Base-by-base conservation (phyloP, 2,113 vertebrate genomes). In the Noturus placidus region DNA sequence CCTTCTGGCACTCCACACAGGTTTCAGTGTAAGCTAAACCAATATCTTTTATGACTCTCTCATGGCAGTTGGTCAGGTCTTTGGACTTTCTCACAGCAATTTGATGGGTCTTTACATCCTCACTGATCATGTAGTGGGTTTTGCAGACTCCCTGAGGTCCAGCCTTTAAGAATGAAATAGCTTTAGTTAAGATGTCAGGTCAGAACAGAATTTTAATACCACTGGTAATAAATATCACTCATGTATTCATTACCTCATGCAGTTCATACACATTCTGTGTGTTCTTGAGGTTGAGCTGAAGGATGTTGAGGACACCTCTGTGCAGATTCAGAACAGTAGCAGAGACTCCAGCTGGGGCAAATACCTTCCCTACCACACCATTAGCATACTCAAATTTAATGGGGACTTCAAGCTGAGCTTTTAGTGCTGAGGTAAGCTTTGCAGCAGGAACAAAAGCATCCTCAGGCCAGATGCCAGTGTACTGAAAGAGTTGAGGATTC, bases 141-240 rank as follows among this genome's bases (percentile, higher is more conserved):
- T 95, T 95, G 94, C 97, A 98, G 77, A 97, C 92, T 72, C 97
- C 97, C 89, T 96, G 95, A 92, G 93, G 92, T 91, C 96, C 96
- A 70, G 91, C 93, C 97, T 97, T 80, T 1, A 33, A 79, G 17
- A 57, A 87, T 30, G 52, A 35, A 91, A 25, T 25, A 84, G 17
- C 1, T 85, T 61, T 22, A 78, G 25, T 14, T 52, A 2, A 76
- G 13, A 80, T 57, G 6, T n/a, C 15, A 85, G 8, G 46, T 70
- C 74, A 87, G 84, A 61, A 86, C 11, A 5, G 56, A 13, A 30
- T 46, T 63, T 7, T 6, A 82, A 46, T n/a, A 83, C 0, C 0
- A 54, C 0, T 33, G 4, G 1, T 27, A 10, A 78, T 86, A 88
- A 82, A 91, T 84, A 33, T 85, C 91, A 88, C 89, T 96, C 96